A percentile compares a stretch with the other conserved stretches of the same genome.
phyloP scores from a whole-genome alignment of 2,113 vertebrate species.

The Vidua macroura region DNA sequence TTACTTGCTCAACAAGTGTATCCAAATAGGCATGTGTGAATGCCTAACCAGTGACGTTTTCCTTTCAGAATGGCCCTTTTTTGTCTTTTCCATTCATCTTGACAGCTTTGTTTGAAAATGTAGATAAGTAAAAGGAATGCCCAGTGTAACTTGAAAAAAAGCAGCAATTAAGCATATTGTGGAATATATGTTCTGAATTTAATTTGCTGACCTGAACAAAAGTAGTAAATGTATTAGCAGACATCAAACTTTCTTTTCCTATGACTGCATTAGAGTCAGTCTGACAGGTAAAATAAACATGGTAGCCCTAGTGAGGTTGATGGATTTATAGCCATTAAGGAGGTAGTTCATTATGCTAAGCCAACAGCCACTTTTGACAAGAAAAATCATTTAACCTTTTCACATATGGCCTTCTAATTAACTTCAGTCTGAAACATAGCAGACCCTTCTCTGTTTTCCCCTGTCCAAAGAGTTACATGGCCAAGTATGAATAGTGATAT shows the following conservation, averaged over 20 bases:
- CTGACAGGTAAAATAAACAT: neutral
- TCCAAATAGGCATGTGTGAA: neutral
- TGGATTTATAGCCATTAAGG: neutral
- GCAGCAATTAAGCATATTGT: neutral
- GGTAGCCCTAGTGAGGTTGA: neutral
- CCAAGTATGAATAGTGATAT: neutral
- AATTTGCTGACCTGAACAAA: neutral
- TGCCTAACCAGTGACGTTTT: neutral
- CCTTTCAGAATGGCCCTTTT: neutral
- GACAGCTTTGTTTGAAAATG: neutral
- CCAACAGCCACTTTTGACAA: neutral
- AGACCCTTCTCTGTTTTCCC: neutral
- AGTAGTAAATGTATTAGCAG: neutral
- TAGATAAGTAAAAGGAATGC: neutral
- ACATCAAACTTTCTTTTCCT: neutral
- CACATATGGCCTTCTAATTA: neutral
- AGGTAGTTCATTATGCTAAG: conserved; percentile 10
- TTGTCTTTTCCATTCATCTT: neutral
- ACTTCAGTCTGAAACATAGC: neutral
- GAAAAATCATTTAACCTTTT: neutral
- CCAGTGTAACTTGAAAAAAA: neutral
- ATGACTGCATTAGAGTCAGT: neutral
- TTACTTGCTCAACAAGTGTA: neutral
- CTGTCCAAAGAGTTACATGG: neutral
- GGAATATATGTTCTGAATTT: neutral